Conservation (phyloP, 2,888 invertebrate species). For the Drosophila parthenogenetica region DNA sequence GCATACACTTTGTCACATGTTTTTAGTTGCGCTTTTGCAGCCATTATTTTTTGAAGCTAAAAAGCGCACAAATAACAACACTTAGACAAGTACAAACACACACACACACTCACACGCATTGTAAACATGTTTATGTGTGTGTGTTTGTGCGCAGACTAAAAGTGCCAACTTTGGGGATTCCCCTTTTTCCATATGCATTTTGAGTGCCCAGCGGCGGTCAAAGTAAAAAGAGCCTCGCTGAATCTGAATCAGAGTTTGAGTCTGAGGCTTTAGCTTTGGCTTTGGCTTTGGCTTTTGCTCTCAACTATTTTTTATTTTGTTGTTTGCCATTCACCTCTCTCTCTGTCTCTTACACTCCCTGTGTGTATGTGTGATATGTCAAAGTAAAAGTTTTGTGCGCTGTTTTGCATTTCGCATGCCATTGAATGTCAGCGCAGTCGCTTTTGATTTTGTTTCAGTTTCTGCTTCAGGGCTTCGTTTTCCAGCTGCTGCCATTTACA, state of each 20-base stretch:
- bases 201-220: constrained; percentile 74
- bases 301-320: constrained; percentile 56
- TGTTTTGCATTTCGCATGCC: constrained; percentile 69
- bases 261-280: constrained; percentile 7
- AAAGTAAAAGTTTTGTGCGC: constrained; percentile 71
- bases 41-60: constrained; percentile 66
- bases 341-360: constrained; percentile 14
- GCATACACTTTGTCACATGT: constrained; percentile 39
- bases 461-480: constrained; percentile 39
- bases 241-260: not conserved
- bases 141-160: constrained; percentile 10
- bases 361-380: constrained; percentile 61
- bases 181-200: constrained; percentile 63
- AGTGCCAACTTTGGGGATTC: constrained; percentile 37
- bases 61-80: constrained; percentile 55
- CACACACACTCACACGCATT: constrained; percentile 23
- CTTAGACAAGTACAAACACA: constrained; percentile 9
- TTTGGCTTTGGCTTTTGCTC: constrained; percentile 55
- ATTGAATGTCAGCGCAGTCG: constrained; percentile 60
- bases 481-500: constrained; percentile 9
- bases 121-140: constrained; percentile 14
- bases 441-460: constrained; percentile 59
- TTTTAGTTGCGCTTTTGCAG: constrained; percentile 73
- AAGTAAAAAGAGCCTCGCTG: constrained; percentile 59
- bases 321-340: constrained; percentile 10